Base-by-base conservation (phyloP, 2,888 invertebrate species). In the Lycaena phlaeas region DNA sequence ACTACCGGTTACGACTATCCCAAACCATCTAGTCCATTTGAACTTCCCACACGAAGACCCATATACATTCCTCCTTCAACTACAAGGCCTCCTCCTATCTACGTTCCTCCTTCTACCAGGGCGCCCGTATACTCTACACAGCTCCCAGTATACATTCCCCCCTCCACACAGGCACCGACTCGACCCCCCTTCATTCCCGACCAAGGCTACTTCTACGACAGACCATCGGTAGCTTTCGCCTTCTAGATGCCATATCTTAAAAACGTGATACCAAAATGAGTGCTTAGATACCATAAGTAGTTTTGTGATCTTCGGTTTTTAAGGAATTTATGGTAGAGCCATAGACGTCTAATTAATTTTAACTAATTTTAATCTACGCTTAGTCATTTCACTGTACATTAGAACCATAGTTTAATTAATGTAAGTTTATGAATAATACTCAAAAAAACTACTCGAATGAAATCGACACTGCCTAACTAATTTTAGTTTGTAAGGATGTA, bases 401-500 rank as follows among this genome's bases (percentile, higher is more conserved):
- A 7, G 22, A 22, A 22, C 14, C 28, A 7, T 34, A 34, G 34
- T 22, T 12, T 34, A 18, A 34, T 34, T 22, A 22, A 7, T 22
- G 9, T 4, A 7, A 22, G 9, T 22, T 22, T 22, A 34, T 22
- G 18, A 11, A 34, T 64, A 79, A 82, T 82, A 82, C 82, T 82
- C 81, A 81, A 67, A 63, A 61, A 22, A 34, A 34, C 34, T 61
- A 45, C 46, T 56, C 55, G 57, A 57, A 68, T 57, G 54, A 52
- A 66, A 66, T 59, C 65, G 68, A 65, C 81, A 82, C 81, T 82
- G 81, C 82, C 82, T 75, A 75, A 78, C 82, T 75, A 75, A 78
- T 75, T 64, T 46, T 70, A 69, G 43, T 55, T 51, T 53, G 12
- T 66, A 65, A 62, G 63, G 58, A 65, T 67, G 50, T 73, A 74